Base-by-base conservation (phyloP, 1,140 invertebrate species). In the Tetramorium alpestre region DNA sequence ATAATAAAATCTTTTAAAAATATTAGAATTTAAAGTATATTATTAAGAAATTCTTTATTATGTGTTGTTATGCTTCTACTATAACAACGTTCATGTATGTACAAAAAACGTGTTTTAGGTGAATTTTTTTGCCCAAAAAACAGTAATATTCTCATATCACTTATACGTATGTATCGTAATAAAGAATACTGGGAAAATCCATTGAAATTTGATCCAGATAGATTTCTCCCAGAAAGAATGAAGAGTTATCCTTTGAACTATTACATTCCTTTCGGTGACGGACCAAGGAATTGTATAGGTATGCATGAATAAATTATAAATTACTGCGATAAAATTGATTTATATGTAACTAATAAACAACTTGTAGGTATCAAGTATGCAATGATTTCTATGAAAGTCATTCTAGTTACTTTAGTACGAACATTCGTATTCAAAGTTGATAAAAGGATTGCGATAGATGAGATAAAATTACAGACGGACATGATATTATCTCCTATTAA, bases 121-220 rank as follows among this genome's bases (percentile, higher is more conserved):
- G 6, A 44, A 44, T 58, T 8, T 56, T 54, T 47, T 56, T 49
- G 62, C 33, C 77, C 25, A 41, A 89, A 89, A 85, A 89, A 88
- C 16, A 90, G 69, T 25, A 88, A 87, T 1, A 80, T 89, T 8
- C 86, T 90, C 13, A 41, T 93, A 16, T 72, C 41, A 10, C 84
- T 91, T 11, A 70, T 92, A 13, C 85, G 75, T 16, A 25, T 97
- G 18, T 97, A 97, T 89, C 93, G 96, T 22, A 95, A 96, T 88
- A 94, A 95, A 33, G 93, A 96, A 70, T 93, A 95, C 62, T 97
- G 95, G 92, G 95, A 96, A 6, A 95, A 97, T 87, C 97, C 97
- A 8, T 95, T 97, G 16, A 93, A 75, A 33, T 97, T 97, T 91
- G 94, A 97, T 93, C 97, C 97, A 0, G 97, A 97, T 54, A 94